These are phyloP conservation scores for Drosophila emarginata DNA, from an alignment of 2,888 invertebrate species.

Conservation along the genomic window DNA sequence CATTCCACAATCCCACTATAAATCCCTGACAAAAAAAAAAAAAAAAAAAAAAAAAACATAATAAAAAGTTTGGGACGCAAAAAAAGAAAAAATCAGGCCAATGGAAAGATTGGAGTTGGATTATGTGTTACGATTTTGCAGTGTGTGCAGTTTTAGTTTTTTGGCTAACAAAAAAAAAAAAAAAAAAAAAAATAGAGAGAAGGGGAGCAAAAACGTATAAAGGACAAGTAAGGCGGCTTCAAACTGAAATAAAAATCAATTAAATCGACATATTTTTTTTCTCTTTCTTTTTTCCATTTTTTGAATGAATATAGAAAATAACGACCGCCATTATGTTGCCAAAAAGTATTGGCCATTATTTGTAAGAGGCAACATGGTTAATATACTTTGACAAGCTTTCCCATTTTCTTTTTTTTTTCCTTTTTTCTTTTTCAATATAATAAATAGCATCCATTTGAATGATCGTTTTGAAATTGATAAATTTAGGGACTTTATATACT, in stretches of 20 bases:
- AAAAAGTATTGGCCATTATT: background rate
- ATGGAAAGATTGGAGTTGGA: slow-evolving; percentile 26
- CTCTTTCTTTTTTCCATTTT: background rate
- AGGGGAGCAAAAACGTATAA: too few species aligned
- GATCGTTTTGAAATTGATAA: too few species aligned
- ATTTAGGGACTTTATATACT: too few species aligned
- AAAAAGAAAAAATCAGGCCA: slow-evolving; percentile 23
- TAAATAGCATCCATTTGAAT: too few species aligned
- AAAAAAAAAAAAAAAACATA: background rate
- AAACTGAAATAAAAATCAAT: slow-evolving; percentile 6
- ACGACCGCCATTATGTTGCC: background rate
- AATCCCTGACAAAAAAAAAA: slow-evolving; percentile 28
- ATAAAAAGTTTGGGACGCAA: background rate
- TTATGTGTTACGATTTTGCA: slow-evolving; percentile 40
- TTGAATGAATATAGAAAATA: background rate
- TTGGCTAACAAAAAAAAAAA: background rate
- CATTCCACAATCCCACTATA: slow-evolving; percentile 31
- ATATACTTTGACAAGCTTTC: too few species aligned
- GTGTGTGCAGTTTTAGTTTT: slow-evolving; percentile 51
- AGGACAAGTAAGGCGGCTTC: background rate
- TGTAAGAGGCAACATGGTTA: background rate
- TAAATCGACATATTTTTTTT: background rate
- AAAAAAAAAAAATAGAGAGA: too few species aligned
- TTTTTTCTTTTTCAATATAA: too few species aligned
- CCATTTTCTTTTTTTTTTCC: too few species aligned